Evolutionary conservation across 2,113 vertebrate species (phyloP), one percentile per base, ranked within the genome.

Genomic region (Megaceryle maxima): DNA sequence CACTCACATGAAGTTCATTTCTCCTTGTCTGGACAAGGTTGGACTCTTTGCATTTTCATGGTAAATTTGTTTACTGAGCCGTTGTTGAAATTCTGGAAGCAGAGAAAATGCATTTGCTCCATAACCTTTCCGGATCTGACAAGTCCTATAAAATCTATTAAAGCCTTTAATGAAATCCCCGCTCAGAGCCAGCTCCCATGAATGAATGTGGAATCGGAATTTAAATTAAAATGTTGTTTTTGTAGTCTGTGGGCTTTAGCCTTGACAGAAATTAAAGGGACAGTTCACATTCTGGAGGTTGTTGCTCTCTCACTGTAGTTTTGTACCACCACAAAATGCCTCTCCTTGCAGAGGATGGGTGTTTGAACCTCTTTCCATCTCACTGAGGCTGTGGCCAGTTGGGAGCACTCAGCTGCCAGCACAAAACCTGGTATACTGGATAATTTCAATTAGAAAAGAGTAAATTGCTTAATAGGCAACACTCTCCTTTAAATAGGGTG

Each of bases 191-290:
- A 94, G 92, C 95, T 97, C 95, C 96, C 53, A 92, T 96, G 97
- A 97, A 97, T 98, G 97, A 96, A 97, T 95, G 94, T 94, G 83
- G 97, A 96, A 97, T 97, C 68, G 9, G 91, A 97, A 97, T 98
- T 97, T 97, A 98, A 98, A 98, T 98, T 94, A 97, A 98, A 97
- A 97, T 94, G 96, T 97, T 97, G 96, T 94, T 98, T 98, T 97
- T 94, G 72, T 93, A 90, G 84, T 94, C 93, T 88, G 73, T 64
- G 88, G 91, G 94, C 92, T 95, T 97, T 93, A 70, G 90, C 88
- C 83, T 78, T 76, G 92, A 82, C 91, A 96, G 96, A 78, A 96
- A 90, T 97, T 96, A 97, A 97, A 97, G 96, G 87, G 83, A 78
- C 66, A 95, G 90, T 46, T 92, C 83, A 25, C 67, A 59, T 90